Conservation (phyloP, 2,113 vertebrate species). For the Diadophis punctatus region DNA sequence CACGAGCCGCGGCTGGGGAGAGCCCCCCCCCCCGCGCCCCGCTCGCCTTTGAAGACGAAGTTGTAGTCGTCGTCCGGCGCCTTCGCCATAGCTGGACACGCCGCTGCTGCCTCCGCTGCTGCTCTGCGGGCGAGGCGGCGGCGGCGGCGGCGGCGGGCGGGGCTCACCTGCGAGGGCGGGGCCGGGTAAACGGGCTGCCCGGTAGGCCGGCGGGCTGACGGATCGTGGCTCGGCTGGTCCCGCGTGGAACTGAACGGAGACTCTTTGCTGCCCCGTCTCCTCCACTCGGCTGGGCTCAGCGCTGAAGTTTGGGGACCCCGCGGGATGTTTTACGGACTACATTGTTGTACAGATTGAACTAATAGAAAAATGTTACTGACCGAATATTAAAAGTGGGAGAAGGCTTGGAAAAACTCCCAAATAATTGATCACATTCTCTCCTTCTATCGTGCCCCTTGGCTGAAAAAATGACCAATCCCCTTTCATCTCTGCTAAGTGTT, state of each 20-base stretch:
- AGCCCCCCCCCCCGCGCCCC: too few relatives aligned
- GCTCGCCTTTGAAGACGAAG: too few relatives aligned
- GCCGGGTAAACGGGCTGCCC: too few relatives aligned
- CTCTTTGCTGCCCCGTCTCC: neutral
- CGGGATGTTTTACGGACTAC: neutral
- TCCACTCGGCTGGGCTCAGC: fast-evolving
- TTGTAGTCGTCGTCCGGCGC: too few relatives aligned
- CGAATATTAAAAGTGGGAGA: neutral
- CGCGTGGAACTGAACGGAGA: too few relatives aligned
- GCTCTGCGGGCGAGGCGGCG: too few relatives aligned
- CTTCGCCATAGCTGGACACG: too few relatives aligned
- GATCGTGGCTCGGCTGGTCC: too few relatives aligned
- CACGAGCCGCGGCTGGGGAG: too few relatives aligned
- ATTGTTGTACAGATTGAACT: neutral
- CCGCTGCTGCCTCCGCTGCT: too few relatives aligned
- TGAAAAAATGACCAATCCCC: neutral
- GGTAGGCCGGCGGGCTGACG: neutral
- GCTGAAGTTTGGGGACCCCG: neutral
- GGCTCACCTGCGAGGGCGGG: too few relatives aligned
- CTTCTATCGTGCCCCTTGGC: neutral
- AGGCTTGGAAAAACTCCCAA: neutral
- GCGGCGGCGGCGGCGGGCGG: too few relatives aligned
- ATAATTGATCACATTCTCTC: neutral
- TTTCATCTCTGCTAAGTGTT: neutral
- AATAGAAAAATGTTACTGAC: neutral